Evolutionary conservation across 2,888 invertebrate species (phyloP).

Genomic region (Dione juno): DNA sequence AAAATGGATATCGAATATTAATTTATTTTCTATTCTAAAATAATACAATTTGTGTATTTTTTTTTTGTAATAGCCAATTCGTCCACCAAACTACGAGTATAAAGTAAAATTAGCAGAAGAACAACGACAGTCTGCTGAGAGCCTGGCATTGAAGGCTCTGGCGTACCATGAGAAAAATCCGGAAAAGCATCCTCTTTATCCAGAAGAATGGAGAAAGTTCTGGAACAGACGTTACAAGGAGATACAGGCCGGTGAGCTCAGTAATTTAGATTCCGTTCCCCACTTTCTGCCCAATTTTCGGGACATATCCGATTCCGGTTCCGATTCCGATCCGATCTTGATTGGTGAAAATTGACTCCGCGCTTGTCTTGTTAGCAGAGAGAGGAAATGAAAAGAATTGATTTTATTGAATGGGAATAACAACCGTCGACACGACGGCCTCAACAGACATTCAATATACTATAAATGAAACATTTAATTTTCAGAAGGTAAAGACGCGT

Average conservation of each 20-base stretch:
- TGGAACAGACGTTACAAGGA: slow-evolving; percentile 94
- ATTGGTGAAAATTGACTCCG: too few species aligned
- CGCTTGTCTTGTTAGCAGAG: too few species aligned
- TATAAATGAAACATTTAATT: not conserved
- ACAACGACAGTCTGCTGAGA: slow-evolving; percentile 77
- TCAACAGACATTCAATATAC: not conserved
- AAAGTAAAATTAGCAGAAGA: slow-evolving; percentile 81
- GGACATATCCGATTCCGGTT: too few species aligned
- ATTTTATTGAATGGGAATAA: too few species aligned
- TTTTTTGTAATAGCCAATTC: slow-evolving; percentile 17
- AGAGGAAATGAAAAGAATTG: too few species aligned
- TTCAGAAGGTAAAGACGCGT: slow-evolving; percentile 87
- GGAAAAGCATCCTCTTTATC: slow-evolving; percentile 93
- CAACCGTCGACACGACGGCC: too few species aligned
- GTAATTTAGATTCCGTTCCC: too few species aligned
- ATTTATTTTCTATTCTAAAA: not conserved
- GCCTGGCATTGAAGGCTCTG: slow-evolving; percentile 85
- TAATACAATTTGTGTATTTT: not conserved
- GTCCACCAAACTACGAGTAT: slow-evolving; percentile 67
- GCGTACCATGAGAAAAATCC: slow-evolving; percentile 92
- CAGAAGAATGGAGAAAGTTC: slow-evolving; percentile 95
- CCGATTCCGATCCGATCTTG: too few species aligned
- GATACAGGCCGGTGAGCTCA: slow-evolving; percentile 83
- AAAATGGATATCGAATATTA: too few species aligned
- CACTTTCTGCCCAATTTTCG: too few species aligned